A percentile compares a stretch with the other conserved stretches of the same genome.
Evolutionary conservation across 1,140 invertebrate genomes (phyloP).

Genomic region (Littorina saxatilis): DNA sequence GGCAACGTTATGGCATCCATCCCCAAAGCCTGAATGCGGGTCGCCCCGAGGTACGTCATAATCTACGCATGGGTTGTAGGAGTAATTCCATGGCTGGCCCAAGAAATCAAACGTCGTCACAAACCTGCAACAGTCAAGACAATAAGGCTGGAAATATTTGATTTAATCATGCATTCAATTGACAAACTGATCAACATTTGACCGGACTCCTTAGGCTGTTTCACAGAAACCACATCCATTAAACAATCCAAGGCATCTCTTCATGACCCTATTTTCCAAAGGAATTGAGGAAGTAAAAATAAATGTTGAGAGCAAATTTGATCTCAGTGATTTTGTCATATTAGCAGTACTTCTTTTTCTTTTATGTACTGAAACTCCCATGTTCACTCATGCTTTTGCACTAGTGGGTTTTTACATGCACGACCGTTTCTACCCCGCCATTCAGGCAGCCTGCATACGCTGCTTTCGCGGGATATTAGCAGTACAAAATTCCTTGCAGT

Average conservation of each 20-base stretch:
- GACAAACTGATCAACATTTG: neutral
- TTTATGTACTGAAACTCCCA: too few relatives aligned
- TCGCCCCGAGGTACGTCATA: constrained; percentile 52
- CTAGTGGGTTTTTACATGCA: too few relatives aligned
- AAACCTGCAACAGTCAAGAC: constrained; percentile 37
- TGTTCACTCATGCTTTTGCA: too few relatives aligned
- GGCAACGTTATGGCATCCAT: constrained; percentile 55
- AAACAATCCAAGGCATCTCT: neutral
- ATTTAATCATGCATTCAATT: neutral
- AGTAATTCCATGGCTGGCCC: constrained; percentile 51
- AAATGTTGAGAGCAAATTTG: too few relatives aligned
- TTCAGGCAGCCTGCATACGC: too few relatives aligned
- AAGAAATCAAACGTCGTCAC: neutral
- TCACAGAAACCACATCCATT: neutral
- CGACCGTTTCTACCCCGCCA: too few relatives aligned
- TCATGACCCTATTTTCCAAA: neutral
- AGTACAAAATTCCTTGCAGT: too few relatives aligned
- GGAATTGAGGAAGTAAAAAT: too few relatives aligned
- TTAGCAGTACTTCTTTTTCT: too few relatives aligned
- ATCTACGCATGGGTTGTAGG: constrained; percentile 54
- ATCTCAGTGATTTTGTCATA: too few relatives aligned
- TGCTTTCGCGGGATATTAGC: too few relatives aligned
- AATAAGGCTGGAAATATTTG: neutral
- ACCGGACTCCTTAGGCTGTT: neutral
- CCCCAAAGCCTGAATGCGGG: constrained; percentile 49